A percentile compares a stretch with the other conserved stretches of the same genome.
These are phyloP conservation scores for Ditylenchus weischeri DNA, from an alignment of 2,888 invertebrate genomes.

Conservation along the genomic window DNA sequence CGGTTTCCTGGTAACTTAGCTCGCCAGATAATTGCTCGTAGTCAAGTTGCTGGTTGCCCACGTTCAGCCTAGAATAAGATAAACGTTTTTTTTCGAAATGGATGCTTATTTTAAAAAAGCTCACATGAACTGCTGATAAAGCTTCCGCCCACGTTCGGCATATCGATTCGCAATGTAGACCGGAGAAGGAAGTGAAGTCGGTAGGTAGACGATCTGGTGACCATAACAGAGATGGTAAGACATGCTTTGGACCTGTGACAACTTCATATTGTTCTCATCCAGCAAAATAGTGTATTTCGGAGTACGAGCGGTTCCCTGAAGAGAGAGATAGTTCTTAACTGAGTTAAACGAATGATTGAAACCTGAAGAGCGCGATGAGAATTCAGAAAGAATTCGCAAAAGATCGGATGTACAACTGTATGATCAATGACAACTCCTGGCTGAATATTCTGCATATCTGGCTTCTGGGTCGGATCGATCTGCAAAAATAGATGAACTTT, in stretches of 20 bases:
- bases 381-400: constrained; percentile 50
- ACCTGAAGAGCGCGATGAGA: constrained; percentile 50
- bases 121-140: constrained; percentile 22
- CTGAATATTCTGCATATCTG: constrained; percentile 42
- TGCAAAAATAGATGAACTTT: not conserved
- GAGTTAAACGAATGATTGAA: not conserved
- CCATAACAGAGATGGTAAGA: constrained; percentile 42
- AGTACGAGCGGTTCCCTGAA: constrained; percentile 50
- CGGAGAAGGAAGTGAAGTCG: constrained; percentile 27
- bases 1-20: not conserved
- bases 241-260: constrained; percentile 44
- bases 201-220: constrained; percentile 37
- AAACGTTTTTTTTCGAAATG: too few species aligned
- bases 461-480: constrained; percentile 23
- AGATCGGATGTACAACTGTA: constrained; percentile 38
- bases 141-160: constrained; percentile 44
- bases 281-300: constrained; percentile 50
- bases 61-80: too few species aligned
- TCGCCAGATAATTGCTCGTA: not conserved
- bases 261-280: constrained; percentile 39
- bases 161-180: constrained; percentile 44
- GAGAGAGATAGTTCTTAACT: not conserved
- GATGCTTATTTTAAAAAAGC: not conserved
- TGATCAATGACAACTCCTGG: constrained; percentile 45
- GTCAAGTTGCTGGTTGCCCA: too few species aligned